Conservation (phyloP, 2,888 invertebrate species). For the Xestia ashworthii region DNA sequence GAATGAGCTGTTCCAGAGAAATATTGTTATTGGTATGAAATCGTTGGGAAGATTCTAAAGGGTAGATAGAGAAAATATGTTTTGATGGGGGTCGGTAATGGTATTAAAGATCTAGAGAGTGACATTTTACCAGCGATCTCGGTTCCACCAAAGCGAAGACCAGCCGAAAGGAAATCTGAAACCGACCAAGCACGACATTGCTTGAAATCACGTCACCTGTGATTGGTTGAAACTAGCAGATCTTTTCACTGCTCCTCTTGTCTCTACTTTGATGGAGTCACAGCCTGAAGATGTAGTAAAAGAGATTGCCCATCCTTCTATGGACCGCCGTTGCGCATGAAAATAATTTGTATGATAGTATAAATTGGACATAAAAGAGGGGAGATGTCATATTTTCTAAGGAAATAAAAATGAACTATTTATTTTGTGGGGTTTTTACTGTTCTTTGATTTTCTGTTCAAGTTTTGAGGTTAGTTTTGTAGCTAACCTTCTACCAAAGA, state of each 20-base stretch:
- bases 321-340: too few species aligned
- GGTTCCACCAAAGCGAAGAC: neutral
- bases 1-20: slow-evolving; percentile 46
- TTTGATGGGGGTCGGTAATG: slow-evolving; percentile 1
- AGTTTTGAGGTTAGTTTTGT: too few species aligned
- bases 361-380: too few species aligned
- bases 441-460: too few species aligned
- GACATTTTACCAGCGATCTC: neutral
- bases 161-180: neutral
- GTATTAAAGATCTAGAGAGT: neutral
- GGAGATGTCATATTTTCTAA: too few species aligned
- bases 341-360: too few species aligned
- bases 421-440: too few species aligned
- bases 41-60: neutral
- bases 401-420: too few species aligned
- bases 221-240: neutral
- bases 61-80: slow-evolving; percentile 25
- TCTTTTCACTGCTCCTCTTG: neutral
- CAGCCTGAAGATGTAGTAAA: neutral
- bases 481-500: too few species aligned
- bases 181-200: neutral
- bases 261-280: neutral
- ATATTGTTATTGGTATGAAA: slow-evolving; percentile 18
- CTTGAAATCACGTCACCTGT: neutral
- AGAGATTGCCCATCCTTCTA: too few species aligned